Percentiles rank a stretch among this genome's conserved stretches.
Evolutionary conservation across 1,140 invertebrate genomes (phyloP).

Genomic region (Aleiodes sp.): DNA sequence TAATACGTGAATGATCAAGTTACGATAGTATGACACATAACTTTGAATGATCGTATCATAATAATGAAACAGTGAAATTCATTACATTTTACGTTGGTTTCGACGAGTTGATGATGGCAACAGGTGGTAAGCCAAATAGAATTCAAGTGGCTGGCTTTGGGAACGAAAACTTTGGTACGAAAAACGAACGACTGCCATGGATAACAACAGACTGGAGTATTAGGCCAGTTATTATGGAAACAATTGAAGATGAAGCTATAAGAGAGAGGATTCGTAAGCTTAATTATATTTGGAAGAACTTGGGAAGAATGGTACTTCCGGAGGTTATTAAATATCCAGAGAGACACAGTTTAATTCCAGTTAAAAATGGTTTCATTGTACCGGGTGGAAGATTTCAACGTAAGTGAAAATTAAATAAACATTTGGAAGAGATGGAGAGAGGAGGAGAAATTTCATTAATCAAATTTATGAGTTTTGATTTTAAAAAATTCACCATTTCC

Average conservation of each 20-base stretch:
- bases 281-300: constrained; percentile 76
- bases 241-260: constrained; percentile 72
- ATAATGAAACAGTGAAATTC: background rate
- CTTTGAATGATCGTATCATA: background rate
- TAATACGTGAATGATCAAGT: too few species aligned
- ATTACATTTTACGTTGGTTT: constrained; percentile 52
- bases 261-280: constrained; percentile 69
- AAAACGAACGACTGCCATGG: constrained; percentile 69
- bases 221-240: constrained; percentile 70
- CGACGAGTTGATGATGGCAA: constrained; percentile 62
- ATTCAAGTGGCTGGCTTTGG: constrained; percentile 61
- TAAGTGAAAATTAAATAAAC: too few species aligned
- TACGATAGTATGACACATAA: background rate
- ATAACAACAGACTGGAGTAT: constrained; percentile 73
- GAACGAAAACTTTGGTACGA: constrained; percentile 58
- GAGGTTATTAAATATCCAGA: constrained; percentile 72
- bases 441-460: too few species aligned
- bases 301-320: constrained; percentile 74
- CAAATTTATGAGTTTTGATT: too few species aligned
- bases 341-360: constrained; percentile 78
- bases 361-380: constrained; percentile 83
- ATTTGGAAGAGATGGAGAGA: too few species aligned
- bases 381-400: constrained; percentile 86
- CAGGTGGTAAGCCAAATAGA: constrained; percentile 52
- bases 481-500: too few species aligned